Evolutionary conservation across 1,140 invertebrate genomes (phyloP).

Genomic region (Probaryconus sp.): DNA sequence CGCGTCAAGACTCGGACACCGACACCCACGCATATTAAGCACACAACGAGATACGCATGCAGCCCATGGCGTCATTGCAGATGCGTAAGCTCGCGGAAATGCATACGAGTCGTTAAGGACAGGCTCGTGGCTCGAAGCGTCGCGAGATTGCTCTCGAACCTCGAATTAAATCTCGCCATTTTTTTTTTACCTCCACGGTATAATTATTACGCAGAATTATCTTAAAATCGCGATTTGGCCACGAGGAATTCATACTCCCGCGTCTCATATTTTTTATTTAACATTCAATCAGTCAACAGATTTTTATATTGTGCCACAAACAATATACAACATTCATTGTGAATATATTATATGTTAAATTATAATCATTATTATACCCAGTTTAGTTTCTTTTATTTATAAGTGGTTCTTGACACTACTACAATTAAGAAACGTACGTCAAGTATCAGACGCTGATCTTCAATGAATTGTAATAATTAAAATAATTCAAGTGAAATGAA

Average conservation of each 20-base stretch:
- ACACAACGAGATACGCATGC: conserved; percentile 62
- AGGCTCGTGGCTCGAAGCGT: conserved; percentile 46
- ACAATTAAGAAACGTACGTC: no score
- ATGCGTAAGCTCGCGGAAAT: conserved; percentile 60
- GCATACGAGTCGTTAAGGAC: conserved; percentile 53
- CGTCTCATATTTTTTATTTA: conserved; percentile 1
- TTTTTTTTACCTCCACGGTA: conserved; percentile 6
- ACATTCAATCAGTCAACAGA: conserved; percentile 36
- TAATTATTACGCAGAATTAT: conserved; percentile 34
- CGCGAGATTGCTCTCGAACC: conserved; percentile 55
- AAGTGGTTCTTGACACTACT: conserved; percentile 1
- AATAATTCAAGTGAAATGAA: no score
- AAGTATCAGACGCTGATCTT: no score
- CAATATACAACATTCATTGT: conserved; percentile 40
- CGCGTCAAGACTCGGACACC: conserved; percentile 66
- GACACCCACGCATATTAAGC: conserved; percentile 73
- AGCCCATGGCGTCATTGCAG: conserved; percentile 56
- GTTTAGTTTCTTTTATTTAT: not conserved
- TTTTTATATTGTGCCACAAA: conserved; percentile 4
- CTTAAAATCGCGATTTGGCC: conserved; percentile 41
- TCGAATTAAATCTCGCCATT: conserved; percentile 42
- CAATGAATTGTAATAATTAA: no score
- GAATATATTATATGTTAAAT: conserved; percentile 3
- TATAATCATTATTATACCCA: conserved; percentile 37
- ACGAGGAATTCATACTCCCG: conserved; percentile 10